Evolutionary conservation across 1,140 invertebrate species (phyloP).

Genomic region (Oedothorax gibbosus): DNA sequence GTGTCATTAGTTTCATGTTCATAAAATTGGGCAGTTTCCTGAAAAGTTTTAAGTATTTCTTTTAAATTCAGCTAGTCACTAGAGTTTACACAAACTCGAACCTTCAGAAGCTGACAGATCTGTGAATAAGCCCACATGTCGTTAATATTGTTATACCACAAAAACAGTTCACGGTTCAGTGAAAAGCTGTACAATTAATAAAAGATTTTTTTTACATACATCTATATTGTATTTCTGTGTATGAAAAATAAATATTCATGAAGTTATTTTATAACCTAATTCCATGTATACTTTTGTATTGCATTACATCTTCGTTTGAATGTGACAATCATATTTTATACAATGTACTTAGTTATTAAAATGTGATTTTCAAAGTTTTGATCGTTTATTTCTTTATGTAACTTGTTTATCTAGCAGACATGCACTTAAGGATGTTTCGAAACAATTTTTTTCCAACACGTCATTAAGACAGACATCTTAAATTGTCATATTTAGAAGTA

Average conservation of each 20-base stretch:
- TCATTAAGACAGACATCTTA: no score
- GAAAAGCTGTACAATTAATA: no score
- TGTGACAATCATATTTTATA: constrained; percentile 27
- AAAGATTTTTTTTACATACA: not conserved
- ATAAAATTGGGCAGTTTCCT: not conserved
- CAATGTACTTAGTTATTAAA: constrained; percentile 37
- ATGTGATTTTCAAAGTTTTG: constrained; percentile 29
- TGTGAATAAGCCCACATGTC: constrained; percentile 18
- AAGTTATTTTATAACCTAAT: constrained; percentile 12
- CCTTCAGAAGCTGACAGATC: not conserved
- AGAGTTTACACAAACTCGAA: constrained; percentile 13
- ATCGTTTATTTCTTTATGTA: not conserved
- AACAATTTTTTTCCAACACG: no score
- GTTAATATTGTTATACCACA: not conserved
- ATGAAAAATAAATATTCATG: not conserved
- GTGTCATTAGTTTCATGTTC: constrained; percentile 1
- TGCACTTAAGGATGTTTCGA: no score
- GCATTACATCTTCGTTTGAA: constrained; percentile 1
- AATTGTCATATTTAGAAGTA: no score
- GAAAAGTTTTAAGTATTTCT: not conserved
- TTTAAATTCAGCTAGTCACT: constrained; percentile 40
- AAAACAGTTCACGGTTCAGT: no score
- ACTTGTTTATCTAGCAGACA: no score
- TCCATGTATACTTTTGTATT: constrained; percentile 24
- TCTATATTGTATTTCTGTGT: not conserved